Evolutionary conservation across 2,797 vertebrate species (phyloP).

Genomic region (Pyrocephalus nanus): DNA sequence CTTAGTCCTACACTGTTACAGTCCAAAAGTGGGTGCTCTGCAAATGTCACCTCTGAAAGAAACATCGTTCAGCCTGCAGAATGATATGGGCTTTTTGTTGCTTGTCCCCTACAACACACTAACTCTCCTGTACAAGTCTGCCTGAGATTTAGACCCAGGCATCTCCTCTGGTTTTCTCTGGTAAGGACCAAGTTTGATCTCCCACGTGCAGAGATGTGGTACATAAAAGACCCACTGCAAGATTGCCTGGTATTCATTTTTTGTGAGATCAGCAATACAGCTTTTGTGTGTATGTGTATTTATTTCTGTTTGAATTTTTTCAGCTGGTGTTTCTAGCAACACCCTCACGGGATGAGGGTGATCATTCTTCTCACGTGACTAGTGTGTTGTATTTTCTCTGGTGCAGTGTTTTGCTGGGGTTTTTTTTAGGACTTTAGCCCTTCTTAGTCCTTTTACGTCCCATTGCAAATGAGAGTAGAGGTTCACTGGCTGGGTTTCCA

Average conservation of each 20-base stretch:
- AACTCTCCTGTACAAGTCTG: not conserved
- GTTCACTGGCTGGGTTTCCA: constrained; percentile 38
- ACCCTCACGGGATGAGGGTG: not conserved
- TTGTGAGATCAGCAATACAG: rapidly evolving
- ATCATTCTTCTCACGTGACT: constrained; percentile 43
- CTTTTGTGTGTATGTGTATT: too few species aligned
- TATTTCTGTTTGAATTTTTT: not conserved
- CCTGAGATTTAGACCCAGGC: not conserved
- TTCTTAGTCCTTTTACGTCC: not conserved
- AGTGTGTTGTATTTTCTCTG: not conserved
- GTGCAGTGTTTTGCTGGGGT: not conserved
- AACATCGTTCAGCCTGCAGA: not conserved
- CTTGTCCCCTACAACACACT: not conserved
- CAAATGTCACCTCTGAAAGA: not conserved
- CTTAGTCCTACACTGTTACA: not conserved
- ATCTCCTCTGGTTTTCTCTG: not conserved
- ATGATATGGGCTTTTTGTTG: not conserved
- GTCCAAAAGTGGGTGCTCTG: not conserved
- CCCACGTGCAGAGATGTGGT: not conserved
- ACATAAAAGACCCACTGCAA: not conserved
- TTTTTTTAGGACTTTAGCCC: not conserved
- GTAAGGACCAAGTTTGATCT: not conserved
- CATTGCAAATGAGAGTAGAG: constrained; percentile 17
- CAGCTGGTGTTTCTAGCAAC: not conserved
- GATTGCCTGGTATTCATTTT: not conserved